Evolutionary conservation across 1,140 invertebrate species (phyloP).

Genomic region (Penaeus vannamei): DNA sequence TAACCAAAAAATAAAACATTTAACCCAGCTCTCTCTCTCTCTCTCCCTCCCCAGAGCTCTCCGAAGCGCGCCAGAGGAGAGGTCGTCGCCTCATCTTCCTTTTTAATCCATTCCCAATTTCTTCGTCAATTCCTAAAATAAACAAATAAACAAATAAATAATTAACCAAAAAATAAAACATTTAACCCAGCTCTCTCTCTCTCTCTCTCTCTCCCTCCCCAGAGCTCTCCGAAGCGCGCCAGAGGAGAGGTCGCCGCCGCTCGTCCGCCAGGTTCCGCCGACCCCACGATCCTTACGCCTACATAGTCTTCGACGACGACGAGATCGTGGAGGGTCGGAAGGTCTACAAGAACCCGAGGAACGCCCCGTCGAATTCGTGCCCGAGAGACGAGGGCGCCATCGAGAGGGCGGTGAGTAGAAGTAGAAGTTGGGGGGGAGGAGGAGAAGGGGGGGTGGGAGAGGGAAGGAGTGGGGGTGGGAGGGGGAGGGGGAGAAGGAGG

Average conservation of each 20-base stretch:
- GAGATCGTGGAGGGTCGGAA: slow-evolving; percentile 59
- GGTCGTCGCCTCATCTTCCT: no score
- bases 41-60: no score
- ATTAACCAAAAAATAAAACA: no score
- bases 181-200: not conserved
- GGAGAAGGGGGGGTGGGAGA: no score
- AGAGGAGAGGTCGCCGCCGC: not conserved
- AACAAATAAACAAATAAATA: no score
- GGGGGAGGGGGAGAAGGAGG: no score
- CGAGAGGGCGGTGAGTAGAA: slow-evolving; percentile 70
- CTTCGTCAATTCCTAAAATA: no score
- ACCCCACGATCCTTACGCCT: not conserved
- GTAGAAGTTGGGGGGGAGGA: not conserved
- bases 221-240: not conserved
- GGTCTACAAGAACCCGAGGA: slow-evolving; percentile 88
- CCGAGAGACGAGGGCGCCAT: slow-evolving; percentile 85
- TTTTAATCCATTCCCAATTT: no score
- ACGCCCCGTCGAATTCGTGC: slow-evolving; percentile 86
- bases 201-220: not conserved
- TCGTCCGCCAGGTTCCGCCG: not conserved
- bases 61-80: no score
- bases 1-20: no score
- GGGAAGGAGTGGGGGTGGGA: no score
- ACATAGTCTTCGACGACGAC: slow-evolving; percentile 43
- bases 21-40: not conserved